phyloP scores from a whole-genome alignment of 2,888 invertebrate genomes.

The Lasiommata megera region DNA sequence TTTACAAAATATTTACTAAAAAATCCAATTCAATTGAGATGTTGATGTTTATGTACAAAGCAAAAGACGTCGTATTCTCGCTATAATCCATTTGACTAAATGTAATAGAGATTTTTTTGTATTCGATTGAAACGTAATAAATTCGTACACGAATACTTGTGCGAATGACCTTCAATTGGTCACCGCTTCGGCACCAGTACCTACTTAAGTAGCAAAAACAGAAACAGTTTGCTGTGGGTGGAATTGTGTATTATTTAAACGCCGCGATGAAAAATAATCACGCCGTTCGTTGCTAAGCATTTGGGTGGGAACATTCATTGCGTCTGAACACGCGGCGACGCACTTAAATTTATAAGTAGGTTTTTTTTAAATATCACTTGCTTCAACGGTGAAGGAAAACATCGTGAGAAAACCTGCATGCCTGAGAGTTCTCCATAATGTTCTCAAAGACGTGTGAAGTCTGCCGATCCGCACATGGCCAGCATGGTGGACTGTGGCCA shows the following conservation, averaged over 20 bases:
- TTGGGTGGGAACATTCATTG: slow-evolving; percentile 5
- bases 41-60: too few species aligned
- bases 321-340: background rate
- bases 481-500: too few species aligned
- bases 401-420: too few species aligned
- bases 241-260: slow-evolving; percentile 12
- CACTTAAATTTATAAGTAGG: background rate
- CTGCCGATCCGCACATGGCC: too few species aligned
- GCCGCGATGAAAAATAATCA: slow-evolving; percentile 10
- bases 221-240: slow-evolving; percentile 4
- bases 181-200: slow-evolving; percentile 20
- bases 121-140: background rate
- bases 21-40: too few species aligned
- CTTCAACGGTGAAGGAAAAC: too few species aligned
- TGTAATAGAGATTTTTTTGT: background rate
- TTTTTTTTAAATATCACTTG: too few species aligned
- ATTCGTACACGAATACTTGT: slow-evolving; percentile 3
- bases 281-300: slow-evolving; percentile 3
- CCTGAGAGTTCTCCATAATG: too few species aligned
- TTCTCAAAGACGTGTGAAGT: too few species aligned
- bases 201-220: slow-evolving; percentile 22
- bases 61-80: too few species aligned
- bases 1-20: too few species aligned
- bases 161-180: slow-evolving; percentile 27
- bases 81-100: too few species aligned